A percentile compares a stretch with the other conserved stretches of the same genome.
These are phyloP conservation scores for Ectropis crepuscularia DNA, from an alignment of 2,888 invertebrate genomes.

Conservation along the genomic window DNA sequence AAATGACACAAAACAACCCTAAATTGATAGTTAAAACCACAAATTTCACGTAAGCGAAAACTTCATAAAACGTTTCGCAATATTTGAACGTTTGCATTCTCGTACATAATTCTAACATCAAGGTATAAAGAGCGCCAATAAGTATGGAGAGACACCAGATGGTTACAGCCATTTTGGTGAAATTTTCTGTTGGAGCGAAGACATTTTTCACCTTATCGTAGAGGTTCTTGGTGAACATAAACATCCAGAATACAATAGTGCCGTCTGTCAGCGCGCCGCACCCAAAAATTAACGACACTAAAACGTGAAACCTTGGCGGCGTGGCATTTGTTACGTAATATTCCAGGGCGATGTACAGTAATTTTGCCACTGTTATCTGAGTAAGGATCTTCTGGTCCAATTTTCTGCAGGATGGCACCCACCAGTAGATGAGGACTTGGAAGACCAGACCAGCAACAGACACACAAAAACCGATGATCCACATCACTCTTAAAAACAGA, in stretches of 20 bases:
- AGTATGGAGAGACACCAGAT: slow-evolving; percentile 57
- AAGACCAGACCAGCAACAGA: slow-evolving; percentile 43
- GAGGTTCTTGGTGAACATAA: slow-evolving; percentile 65
- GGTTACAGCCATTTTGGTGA: slow-evolving; percentile 41
- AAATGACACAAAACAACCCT: slow-evolving; percentile 59
- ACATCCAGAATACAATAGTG: slow-evolving; percentile 65
- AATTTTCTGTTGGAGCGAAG: slow-evolving; percentile 48
- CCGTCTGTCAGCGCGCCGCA: too few relatives aligned
- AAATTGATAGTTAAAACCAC: slow-evolving; percentile 49
- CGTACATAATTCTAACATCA: slow-evolving; percentile 19
- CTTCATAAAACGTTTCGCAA: slow-evolving; percentile 44
- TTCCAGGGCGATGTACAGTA: slow-evolving; percentile 56
- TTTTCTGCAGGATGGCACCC: slow-evolving; percentile 56
- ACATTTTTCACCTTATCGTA: slow-evolving; percentile 68
- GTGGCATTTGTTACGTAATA: not conserved
- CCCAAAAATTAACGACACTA: too few relatives aligned
- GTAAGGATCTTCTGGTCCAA: slow-evolving; percentile 62
- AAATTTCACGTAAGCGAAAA: slow-evolving; percentile 56
- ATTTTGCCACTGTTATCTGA: slow-evolving; percentile 60
- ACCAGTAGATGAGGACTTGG: slow-evolving; percentile 51
- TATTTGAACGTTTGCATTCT: slow-evolving; percentile 11
- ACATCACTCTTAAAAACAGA: too few relatives aligned
- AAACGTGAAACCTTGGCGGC: not conserved
- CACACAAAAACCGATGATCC: too few relatives aligned
- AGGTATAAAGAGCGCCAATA: slow-evolving; percentile 44